phyloP scores from a whole-genome alignment of 2,113 vertebrate species.

The Polyodon spathula region DNA sequence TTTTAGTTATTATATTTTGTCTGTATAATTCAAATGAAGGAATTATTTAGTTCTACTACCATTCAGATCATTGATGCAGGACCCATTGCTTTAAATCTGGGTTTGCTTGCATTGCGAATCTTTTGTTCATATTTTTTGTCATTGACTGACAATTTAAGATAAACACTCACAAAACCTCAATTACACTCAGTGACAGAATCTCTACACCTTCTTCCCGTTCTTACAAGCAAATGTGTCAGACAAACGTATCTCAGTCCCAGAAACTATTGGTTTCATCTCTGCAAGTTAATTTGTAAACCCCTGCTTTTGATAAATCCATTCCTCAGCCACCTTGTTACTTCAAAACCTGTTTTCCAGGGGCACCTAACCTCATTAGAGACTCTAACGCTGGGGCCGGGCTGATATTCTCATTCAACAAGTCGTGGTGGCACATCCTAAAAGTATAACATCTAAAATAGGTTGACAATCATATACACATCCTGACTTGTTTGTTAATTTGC shows the following conservation, averaged over 20 bases:
- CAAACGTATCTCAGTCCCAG: not conserved
- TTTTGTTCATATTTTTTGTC: not conserved
- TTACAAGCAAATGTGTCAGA: not conserved
- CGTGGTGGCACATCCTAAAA: not conserved
- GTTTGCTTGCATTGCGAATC: not conserved
- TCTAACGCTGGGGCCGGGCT: not conserved
- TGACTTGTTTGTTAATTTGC: no score
- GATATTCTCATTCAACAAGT: not conserved
- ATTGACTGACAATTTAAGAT: not conserved
- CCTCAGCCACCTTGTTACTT: not conserved
- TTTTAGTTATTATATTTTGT: no score
- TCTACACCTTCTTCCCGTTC: not conserved
- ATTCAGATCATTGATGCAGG: no score
- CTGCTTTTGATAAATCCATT: not conserved
- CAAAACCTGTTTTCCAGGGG: not conserved
- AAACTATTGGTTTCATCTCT: not conserved
- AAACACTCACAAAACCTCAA: constrained; percentile 1
- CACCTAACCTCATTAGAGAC: not conserved
- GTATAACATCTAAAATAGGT: no score
- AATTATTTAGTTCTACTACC: no score
- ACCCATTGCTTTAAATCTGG: not conserved
- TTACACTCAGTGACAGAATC: not conserved
- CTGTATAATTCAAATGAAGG: no score
- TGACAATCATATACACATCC: no score
- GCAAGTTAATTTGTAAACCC: constrained; percentile 3